Evolutionary conservation across 2,797 vertebrate genomes (phyloP).

Genomic region (Trachurus trachurus): DNA sequence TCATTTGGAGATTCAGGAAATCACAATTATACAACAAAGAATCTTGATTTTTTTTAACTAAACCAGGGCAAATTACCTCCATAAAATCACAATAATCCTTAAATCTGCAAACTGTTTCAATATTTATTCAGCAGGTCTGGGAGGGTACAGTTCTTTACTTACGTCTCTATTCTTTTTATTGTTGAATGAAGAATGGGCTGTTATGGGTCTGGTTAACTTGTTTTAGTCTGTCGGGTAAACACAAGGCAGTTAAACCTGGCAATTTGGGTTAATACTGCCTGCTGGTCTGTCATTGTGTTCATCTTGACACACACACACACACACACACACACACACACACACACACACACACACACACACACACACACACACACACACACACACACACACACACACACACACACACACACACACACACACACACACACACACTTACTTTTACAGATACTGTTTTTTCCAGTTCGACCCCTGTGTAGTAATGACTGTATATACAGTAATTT

Average conservation of each 20-base stretch:
- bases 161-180: background rate
- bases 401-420: constrained; percentile 12
- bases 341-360: no score
- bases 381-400: no score
- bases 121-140: background rate
- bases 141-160: background rate
- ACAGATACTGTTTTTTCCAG: constrained; percentile 29
- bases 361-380: no score
- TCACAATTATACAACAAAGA: background rate
- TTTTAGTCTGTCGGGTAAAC: no score
- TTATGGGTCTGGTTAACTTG: background rate
- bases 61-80: background rate
- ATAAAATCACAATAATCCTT: background rate
- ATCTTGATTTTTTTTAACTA: background rate
- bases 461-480: constrained; percentile 23
- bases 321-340: constrained; percentile 13
- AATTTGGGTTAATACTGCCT: constrained; percentile 42
- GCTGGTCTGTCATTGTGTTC: constrained; percentile 23
- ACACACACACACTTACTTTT: constrained; percentile 33
- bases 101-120: background rate
- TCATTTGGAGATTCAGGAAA: background rate
- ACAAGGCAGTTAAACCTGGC: constrained; percentile 28
- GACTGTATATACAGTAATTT: constrained; percentile 42
- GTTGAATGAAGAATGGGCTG: background rate
- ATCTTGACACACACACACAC: constrained; percentile 10